phyloP scores from a whole-genome alignment of 2,797 vertebrate species.

The Bufotes viridis region DNA sequence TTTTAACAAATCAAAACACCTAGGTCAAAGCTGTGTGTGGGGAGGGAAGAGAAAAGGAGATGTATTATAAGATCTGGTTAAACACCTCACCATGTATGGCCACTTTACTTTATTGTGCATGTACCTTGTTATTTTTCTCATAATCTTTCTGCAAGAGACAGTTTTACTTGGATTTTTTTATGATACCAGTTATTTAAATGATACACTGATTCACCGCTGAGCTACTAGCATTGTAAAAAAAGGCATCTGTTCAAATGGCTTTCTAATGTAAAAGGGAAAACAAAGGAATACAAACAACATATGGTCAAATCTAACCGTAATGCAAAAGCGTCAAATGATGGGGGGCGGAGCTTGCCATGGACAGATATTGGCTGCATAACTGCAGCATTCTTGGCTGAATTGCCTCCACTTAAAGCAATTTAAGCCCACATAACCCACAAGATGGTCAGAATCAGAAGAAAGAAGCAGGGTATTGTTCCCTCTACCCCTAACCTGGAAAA shows the following conservation, averaged over 20 bases:
- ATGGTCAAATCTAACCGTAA: slow-evolving; percentile 40
- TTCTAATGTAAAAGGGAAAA: slow-evolving; percentile 18
- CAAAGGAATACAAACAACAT: slow-evolving; percentile 28
- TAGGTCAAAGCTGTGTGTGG: no score
- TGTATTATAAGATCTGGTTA: neutral
- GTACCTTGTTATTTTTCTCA: neutral
- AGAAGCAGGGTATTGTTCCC: no score
- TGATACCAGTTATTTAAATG: neutral
- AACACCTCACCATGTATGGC: neutral
- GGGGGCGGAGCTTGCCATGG: no score
- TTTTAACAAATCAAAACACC: no score
- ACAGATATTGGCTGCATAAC: no score
- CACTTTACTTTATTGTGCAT: neutral
- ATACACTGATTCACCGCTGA: neutral
- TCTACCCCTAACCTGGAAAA: no score
- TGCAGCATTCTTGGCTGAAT: no score
- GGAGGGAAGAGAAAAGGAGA: no score
- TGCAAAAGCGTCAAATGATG: slow-evolving; percentile 18
- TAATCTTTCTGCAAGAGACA: neutral
- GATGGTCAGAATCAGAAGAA: no score
- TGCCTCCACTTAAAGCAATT: no score
- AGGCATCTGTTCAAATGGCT: slow-evolving; percentile 45
- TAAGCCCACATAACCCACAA: no score
- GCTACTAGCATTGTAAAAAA: neutral
- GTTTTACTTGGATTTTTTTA: neutral